These are phyloP conservation scores for Seriola aureovittata DNA, from an alignment of 2,113 vertebrate species.

Conservation along the genomic window DNA sequence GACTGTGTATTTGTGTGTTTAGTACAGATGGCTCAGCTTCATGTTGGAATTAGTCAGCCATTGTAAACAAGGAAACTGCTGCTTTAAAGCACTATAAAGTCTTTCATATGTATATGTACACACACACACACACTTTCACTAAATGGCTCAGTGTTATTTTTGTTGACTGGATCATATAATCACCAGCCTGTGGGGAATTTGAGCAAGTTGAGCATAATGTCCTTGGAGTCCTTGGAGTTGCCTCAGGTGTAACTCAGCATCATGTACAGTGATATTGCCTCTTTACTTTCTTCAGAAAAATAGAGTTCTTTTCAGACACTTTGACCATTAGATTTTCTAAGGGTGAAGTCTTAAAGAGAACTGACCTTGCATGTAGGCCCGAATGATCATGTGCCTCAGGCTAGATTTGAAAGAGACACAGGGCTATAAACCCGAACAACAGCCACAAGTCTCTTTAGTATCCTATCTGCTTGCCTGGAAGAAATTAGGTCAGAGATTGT, in stretches of 20 bases:
- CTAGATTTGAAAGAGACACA: slow-evolving; percentile 31
- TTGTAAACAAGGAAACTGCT: slow-evolving; percentile 38
- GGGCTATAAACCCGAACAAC: slow-evolving; percentile 42
- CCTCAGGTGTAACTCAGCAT: slow-evolving; percentile 45
- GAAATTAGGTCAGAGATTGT: slow-evolving; percentile 67
- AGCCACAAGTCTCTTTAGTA: slow-evolving; percentile 43
- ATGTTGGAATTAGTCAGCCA: slow-evolving; percentile 11
- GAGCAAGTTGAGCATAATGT: slow-evolving; percentile 46
- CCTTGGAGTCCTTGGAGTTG: slow-evolving; percentile 51
- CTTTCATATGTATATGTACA: not conserved
- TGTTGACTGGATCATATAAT: slow-evolving; percentile 58
- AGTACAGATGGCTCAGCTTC: slow-evolving; percentile 13
- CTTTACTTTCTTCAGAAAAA: slow-evolving; percentile 6
- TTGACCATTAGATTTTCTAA: not conserved
- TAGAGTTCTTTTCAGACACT: slow-evolving; percentile 10
- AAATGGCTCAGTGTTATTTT: slow-evolving; percentile 47
- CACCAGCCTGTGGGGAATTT: slow-evolving; percentile 40
- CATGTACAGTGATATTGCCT: not conserved
- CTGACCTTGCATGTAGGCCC: slow-evolving; percentile 32
- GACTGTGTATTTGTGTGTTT: slow-evolving; percentile 7
- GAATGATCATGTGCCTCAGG: slow-evolving; percentile 37
- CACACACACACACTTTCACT: not conserved
- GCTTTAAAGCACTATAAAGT: slow-evolving; percentile 19
- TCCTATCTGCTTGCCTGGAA: slow-evolving; percentile 42
- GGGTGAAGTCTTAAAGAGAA: slow-evolving; percentile 4